A percentile compares a stretch with the other conserved stretches of the same genome.
These are phyloP conservation scores for Ceratosolen fusciceps DNA, from an alignment of 1,140 invertebrate species.

Conservation along the genomic window DNA sequence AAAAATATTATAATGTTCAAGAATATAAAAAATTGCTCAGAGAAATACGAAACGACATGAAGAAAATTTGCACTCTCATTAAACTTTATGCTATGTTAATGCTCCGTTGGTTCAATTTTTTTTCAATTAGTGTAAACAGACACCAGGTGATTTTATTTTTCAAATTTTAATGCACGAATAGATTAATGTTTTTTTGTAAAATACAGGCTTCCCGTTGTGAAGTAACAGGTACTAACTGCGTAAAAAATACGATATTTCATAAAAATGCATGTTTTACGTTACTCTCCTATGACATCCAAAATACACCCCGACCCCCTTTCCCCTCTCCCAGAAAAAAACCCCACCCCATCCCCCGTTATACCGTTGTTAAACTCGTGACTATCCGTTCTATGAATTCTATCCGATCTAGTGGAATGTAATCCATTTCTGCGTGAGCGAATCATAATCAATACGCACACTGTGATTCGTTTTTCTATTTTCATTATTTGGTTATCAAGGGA, in stretches of 20 bases:
- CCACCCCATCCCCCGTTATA: neutral
- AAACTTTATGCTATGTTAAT: neutral
- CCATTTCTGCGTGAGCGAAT: conserved; percentile 23
- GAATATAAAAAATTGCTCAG: neutral
- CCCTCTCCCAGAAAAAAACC: no score
- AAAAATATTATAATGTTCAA: no score
- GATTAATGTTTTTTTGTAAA: neutral
- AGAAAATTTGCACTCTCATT: neutral
- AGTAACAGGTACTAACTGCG: neutral
- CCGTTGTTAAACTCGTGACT: neutral
- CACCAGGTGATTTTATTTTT: neutral
- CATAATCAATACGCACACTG: neutral
- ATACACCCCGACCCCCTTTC: no score
- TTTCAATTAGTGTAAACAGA: neutral
- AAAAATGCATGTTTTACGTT: conserved; percentile 6
- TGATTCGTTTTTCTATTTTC: neutral
- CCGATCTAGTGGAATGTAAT: conserved; percentile 34
- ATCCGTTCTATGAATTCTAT: conserved; percentile 15
- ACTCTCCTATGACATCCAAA: no score
- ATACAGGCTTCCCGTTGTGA: neutral
- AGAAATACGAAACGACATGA: neutral
- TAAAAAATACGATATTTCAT: conserved; percentile 6
- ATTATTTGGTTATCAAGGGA: conserved; percentile 7
- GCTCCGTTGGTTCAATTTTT: neutral
- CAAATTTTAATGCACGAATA: neutral